Percentiles rank a stretch among this genome's conserved stretches.
Conservation (phyloP, 2,888 invertebrate genomes). For the Drosophila kambysellisi region DNA sequence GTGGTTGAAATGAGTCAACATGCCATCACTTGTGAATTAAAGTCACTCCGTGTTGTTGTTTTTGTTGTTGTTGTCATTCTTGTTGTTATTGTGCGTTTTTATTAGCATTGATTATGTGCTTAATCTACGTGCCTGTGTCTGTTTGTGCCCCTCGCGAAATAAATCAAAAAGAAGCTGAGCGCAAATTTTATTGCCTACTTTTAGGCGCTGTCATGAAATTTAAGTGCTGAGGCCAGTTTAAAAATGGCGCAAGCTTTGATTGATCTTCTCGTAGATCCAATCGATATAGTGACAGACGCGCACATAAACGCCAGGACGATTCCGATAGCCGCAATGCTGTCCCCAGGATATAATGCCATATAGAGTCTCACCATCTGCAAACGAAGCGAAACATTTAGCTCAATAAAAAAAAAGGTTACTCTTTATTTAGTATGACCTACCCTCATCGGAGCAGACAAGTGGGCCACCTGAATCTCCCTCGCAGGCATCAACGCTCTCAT, state of each 20-base stretch:
- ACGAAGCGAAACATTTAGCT: background rate
- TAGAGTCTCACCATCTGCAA: constrained; percentile 88
- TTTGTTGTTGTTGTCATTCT: constrained; percentile 12
- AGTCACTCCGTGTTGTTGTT: constrained; percentile 44
- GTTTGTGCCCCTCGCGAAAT: background rate
- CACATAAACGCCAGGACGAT: constrained; percentile 91
- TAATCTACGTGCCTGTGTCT: constrained; percentile 27
- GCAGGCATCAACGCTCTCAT: constrained; percentile 92
- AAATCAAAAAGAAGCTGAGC: background rate
- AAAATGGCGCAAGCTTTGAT: constrained; percentile 65
- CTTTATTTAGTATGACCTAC: constrained; percentile 78
- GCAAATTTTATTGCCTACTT: constrained; percentile 27
- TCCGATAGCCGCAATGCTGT: constrained; percentile 90
- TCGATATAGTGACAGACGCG: constrained; percentile 88
- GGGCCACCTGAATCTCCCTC: constrained; percentile 95
- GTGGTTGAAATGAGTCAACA: constrained; percentile 39
- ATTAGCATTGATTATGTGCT: constrained; percentile 77
- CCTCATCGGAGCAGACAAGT: constrained; percentile 89
- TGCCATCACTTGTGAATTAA: constrained; percentile 70
- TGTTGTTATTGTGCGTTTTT: constrained; percentile 55
- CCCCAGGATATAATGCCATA: constrained; percentile 92
- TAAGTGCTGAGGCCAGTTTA: background rate
- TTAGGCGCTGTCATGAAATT: constrained; percentile 7
- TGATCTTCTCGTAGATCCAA: constrained; percentile 89
- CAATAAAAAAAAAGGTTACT: background rate